phyloP scores from a whole-genome alignment of 2,113 vertebrate species.

The Lycaon pictus region DNA sequence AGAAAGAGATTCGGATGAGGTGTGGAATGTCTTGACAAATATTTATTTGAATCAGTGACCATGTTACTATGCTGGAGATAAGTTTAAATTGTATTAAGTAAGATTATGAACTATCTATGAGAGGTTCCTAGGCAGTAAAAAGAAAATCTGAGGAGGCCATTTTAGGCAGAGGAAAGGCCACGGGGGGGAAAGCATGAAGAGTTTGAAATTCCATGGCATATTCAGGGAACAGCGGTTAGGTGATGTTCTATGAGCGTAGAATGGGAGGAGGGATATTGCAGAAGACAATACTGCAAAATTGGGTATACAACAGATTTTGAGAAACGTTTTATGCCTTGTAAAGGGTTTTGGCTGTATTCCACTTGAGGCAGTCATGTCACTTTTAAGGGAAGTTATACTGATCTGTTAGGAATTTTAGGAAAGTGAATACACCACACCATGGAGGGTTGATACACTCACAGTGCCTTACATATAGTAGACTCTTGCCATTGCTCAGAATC shows the following conservation, averaged over 20 bases:
- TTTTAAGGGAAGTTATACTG: background rate
- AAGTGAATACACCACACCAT: background rate
- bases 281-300: background rate
- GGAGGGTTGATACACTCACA: background rate
- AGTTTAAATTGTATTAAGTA: background rate
- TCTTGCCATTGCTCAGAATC: background rate
- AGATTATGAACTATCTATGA: background rate
- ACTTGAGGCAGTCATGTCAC: background rate
- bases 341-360: background rate
- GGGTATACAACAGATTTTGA: background rate
- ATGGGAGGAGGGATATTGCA: background rate
- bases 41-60: background rate
- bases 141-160: background rate
- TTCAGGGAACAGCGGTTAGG: background rate
- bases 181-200: background rate
- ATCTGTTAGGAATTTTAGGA: constrained; percentile 13
- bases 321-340: background rate
- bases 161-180: background rate
- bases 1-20: background rate
- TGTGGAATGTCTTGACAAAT: background rate
- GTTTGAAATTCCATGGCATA: background rate
- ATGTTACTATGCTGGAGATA: background rate
- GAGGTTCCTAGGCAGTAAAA: background rate
- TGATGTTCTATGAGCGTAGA: background rate
- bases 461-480: background rate